Evolutionary conservation across 2,888 invertebrate genomes (phyloP), one percentile per base, ranked within the genome.

Genomic region (Drosophila bunnanda): DNA sequence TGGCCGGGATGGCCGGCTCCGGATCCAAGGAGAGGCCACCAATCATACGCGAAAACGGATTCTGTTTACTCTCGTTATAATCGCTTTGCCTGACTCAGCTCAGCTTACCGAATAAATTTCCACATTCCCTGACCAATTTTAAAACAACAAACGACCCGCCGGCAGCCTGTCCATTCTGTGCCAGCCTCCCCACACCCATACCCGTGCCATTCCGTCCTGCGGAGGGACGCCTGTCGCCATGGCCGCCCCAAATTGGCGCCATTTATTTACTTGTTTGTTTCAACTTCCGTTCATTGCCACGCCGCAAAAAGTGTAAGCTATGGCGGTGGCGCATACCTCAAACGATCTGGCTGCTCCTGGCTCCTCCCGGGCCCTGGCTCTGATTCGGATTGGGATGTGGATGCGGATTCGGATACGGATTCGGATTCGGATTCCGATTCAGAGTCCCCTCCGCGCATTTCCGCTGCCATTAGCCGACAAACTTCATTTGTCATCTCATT

Each of bases 241-340:
- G 54, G 71, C 59, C 79, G 82, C 77, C 88, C 79, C 67, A 67
- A 88, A 89, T 86, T 81, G 88, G 88, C 88, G 89, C 88, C 88
- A 84, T 88, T 89, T 89, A 88, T 88, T 87, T 88, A 83, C 84
- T 88, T 88, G 86, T 89, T 88, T 88, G 80, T 84, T 79, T 86
- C 88, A 86, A 78, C 88, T 85, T 86, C 83, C 86, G 88, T 78
- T 88, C 86, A 86, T 87, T 86, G 85, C 88, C 88, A 87, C 84
- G 87, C 87, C 80, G 70, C 84, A 84, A 84, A 84, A 87, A 87
- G 74, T 84, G 80, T 80, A 75, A 80, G 84, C 81, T 77, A 55
- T 62, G 62, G 62, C 53, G 59, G 67, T 39, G 66, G 67, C 34
- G 66, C 39, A 67, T 67, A 67, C 67, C 67, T 54, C 74, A 59